Evolutionary conservation across 2,113 vertebrate genomes (phyloP), one percentile per base, ranked within the genome.

Genomic region (Pseudois nayaur): DNA sequence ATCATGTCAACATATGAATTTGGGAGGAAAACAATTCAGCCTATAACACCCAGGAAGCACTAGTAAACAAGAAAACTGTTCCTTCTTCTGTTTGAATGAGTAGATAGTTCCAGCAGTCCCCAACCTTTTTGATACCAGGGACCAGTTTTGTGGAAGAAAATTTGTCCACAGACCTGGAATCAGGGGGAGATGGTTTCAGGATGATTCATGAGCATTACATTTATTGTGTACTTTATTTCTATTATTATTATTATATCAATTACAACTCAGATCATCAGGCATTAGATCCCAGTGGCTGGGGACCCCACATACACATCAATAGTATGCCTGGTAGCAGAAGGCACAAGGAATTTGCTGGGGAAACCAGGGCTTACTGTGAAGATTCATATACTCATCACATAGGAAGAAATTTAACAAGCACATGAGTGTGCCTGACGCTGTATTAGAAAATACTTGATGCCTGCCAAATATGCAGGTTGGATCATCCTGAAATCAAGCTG

Each of bases 401-500:
- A 50, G 40, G 25, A 94, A 94, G 91, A 64, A 31, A 91, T 81
- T 85, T 85, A 54, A 59, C 36, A 89, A 90, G 8, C 50, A 36
- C 8, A 1, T 25, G n/a, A 87, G 6, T 57, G 13, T 88, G 45
- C 12, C 33, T n/a, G 43, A 81, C 50, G 60, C 25, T 93, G n/a
- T 62, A 52, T 62, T 82, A 90, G 50, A 31, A 50, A 13, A 50
- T 71, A 90, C n/a, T 40, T 85, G 89, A 64, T 23, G 36, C 19
- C 67, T 88, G 82, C 59, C 96, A 96, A 52, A 76, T 33, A 50
- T 19, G 4, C 31, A 85, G 54, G 62, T 74, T 83, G 54, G 27
- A 86, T 85, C 59, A 95, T 71, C 92, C 57, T 85, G 67, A 19
- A 92, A 55, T 76, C 62, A 93, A 82, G n/a, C 92, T 93, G 52